Evolutionary conservation across 2,113 vertebrate species (phyloP), one percentile per base, ranked within the genome.

Genomic region (Clupea harengus): DNA sequence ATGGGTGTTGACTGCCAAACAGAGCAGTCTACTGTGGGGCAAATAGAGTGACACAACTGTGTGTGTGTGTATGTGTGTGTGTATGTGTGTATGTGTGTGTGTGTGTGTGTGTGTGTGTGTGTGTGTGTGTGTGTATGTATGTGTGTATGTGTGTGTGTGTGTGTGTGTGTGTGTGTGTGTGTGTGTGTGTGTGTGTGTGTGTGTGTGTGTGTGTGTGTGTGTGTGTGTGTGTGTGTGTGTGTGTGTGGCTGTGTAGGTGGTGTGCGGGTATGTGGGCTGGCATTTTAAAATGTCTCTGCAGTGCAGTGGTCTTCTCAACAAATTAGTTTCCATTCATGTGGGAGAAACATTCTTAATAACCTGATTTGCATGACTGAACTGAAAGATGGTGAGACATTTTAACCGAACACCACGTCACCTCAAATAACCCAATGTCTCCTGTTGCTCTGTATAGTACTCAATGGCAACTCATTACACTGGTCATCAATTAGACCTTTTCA

Each of bases 251-350:
- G 60, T 28, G 60, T 28, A 75, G 28, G 28, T 75, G 25, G 72
- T 13, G 72, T 78, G 28, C 11, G 28, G 28, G 28, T 3, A 17
- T 78, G 72, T 39, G 39, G 72, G 28, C 15, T 78, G 72, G 72
- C 72, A 78, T 78, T 78, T 78, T 78, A 78, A 78, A 78, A 78
- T 78, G 72, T 78, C 72, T 78, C 72, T 11, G 64, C n/a, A 39
- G 72, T 11, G 64, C n/a, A 39, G 72, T 78, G 32, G 72, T 28
- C 72, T 78, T 78, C 72, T 78, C 72, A 78, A 39, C 72, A 78
- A 78, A 78, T 78, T 39, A 78, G 72, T 11, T 78, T 78, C 32
- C 72, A 78, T 78, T 78, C 72, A 78, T 39, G 28, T 44, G 72
- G 15, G 72, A 32, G 28, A 78, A 78, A 72, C 8, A 8, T 78